These are phyloP conservation scores for Pomacea canaliculata DNA, from an alignment of 2,888 invertebrate genomes.

Conservation along the genomic window DNA sequence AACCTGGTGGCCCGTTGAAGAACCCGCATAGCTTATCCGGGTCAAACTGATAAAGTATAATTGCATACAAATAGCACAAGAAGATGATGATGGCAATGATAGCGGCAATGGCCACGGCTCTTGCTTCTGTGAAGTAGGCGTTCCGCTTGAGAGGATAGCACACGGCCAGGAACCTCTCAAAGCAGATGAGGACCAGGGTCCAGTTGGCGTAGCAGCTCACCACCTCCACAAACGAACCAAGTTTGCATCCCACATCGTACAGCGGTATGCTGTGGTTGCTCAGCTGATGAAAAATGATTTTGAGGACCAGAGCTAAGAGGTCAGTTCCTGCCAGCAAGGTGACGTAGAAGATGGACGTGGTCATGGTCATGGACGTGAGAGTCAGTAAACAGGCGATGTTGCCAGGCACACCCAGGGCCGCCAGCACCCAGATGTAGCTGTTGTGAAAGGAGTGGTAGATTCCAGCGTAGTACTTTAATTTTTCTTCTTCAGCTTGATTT, in stretches of 20 bases:
- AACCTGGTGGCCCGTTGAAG: background rate
- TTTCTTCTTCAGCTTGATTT: too few species aligned
- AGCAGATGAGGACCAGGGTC: conserved; percentile 32
- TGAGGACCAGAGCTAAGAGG: conserved; percentile 23
- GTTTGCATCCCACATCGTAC: conserved; percentile 18
- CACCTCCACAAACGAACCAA: conserved; percentile 13
- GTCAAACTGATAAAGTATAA: background rate
- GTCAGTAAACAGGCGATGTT: conserved; percentile 31
- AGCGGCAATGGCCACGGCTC: conserved; percentile 7
- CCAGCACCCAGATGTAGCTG: conserved; percentile 33
- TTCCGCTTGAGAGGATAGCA: conserved; percentile 43
- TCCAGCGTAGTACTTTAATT: too few species aligned
- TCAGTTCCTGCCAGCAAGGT: conserved; percentile 30
- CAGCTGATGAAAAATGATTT: conserved; percentile 28
- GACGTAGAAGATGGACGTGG: conserved; percentile 32
- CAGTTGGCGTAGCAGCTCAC: conserved; percentile 29
- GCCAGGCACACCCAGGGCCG: conserved; percentile 32
- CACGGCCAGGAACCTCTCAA: conserved; percentile 42
- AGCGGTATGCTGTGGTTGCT: conserved; percentile 2
- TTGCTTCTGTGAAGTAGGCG: conserved; percentile 22
- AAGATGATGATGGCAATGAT: conserved; percentile 1
- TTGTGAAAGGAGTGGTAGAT: background rate
- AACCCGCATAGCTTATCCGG: too few species aligned
- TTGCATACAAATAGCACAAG: background rate
- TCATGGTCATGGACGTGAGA: conserved; percentile 31